These are phyloP conservation scores for Hemiscyllium ocellatum DNA, from an alignment of 2,113 vertebrate genomes.

Conservation along the genomic window DNA sequence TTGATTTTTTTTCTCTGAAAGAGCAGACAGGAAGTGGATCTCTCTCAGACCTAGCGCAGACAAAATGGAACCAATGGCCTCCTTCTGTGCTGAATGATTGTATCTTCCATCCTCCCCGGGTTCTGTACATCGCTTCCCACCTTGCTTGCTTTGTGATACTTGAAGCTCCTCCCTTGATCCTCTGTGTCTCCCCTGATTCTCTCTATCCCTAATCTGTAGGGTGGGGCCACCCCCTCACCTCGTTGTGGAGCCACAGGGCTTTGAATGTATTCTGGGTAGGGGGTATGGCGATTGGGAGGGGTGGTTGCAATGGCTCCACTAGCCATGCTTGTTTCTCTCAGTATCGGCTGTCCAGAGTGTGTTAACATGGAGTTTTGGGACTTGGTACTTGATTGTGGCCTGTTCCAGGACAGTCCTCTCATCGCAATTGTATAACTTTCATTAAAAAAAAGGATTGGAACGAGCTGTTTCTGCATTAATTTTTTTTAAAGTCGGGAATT, in stretches of 20 bases:
- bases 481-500: neutral
- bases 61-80: neutral
- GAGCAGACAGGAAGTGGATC: neutral
- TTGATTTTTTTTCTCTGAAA: neutral
- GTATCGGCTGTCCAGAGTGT: neutral
- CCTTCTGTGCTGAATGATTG: neutral
- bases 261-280: neutral
- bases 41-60: neutral
- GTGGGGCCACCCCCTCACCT: too few relatives aligned
- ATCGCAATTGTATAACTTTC: conserved; percentile 36
- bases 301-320: neutral
- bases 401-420: conserved; percentile 3
- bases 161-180: neutral
- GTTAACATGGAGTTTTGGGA: neutral
- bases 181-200: neutral
- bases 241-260: too few relatives aligned
- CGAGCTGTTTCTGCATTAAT: conserved; percentile 5
- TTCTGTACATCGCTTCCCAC: neutral
- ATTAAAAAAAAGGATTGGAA: conserved; percentile 35
- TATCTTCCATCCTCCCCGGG: neutral
- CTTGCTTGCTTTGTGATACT: neutral
- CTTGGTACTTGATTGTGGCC: conserved; percentile 6
- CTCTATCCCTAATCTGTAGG: neutral
- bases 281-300: too few relatives aligned
- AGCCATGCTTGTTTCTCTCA: neutral